Evolutionary conservation across 2,113 vertebrate genomes (phyloP).

Genomic region (Setophaga coronata): DNA sequence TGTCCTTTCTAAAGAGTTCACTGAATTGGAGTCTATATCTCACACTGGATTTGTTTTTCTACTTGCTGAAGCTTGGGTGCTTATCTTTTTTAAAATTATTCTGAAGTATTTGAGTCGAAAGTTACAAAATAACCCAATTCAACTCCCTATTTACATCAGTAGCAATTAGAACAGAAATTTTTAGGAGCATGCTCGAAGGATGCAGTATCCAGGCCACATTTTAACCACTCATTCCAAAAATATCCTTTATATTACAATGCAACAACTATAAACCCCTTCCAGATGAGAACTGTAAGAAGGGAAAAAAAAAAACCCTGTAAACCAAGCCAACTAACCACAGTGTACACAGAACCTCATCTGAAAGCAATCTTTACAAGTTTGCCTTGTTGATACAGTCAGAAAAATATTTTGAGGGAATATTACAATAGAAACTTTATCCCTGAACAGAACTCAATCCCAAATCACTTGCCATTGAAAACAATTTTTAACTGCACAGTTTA

Average conservation of each 20-base stretch:
- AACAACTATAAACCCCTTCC: not conserved
- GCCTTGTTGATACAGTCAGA: not conserved
- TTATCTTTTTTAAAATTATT: not conserved
- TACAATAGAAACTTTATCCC: not conserved
- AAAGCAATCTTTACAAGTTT: not conserved
- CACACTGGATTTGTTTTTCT: constrained; percentile 2
- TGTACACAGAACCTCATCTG: not conserved
- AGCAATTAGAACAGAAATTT: not conserved
- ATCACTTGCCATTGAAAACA: not conserved
- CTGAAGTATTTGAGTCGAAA: not conserved
- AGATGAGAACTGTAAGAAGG: not conserved
- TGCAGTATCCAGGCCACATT: not conserved
- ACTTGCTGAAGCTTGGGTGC: not conserved
- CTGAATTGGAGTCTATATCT: not conserved
- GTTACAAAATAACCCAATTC: not conserved
- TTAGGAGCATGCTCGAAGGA: not conserved
- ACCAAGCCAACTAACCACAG: not conserved
- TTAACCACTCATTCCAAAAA: not conserved
- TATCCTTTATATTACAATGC: not conserved
- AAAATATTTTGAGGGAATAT: not conserved
- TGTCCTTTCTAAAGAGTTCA: not conserved
- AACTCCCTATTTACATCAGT: not conserved
- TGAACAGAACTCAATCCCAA: not conserved
- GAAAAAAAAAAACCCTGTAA: not conserved
- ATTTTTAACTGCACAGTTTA: not conserved